A percentile compares a stretch with the other conserved stretches of the same genome.
Evolutionary conservation across 2,888 invertebrate species (phyloP).

Genomic region (Falcaria lacertinaria): DNA sequence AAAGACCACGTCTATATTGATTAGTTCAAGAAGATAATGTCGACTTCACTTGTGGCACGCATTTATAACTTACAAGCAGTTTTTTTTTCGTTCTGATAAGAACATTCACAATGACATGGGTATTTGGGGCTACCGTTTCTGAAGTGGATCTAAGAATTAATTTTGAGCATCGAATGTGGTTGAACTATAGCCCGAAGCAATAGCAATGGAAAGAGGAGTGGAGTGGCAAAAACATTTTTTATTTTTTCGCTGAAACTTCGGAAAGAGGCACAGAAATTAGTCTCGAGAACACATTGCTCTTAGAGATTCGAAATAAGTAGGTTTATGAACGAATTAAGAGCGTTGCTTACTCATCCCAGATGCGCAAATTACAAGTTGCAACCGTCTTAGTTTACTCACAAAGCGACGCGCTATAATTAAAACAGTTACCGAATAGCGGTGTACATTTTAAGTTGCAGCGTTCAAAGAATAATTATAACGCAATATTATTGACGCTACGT

Average conservation of each 20-base stretch:
- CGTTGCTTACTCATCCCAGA: constrained; percentile 52
- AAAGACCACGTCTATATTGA: too few relatives aligned
- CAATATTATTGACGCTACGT: too few relatives aligned
- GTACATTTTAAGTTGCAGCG: constrained; percentile 16
- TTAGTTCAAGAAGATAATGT: too few relatives aligned
- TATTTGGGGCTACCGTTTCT: too few relatives aligned
- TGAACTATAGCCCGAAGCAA: neutral
- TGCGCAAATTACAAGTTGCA: constrained; percentile 41
- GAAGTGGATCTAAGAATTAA: too few relatives aligned
- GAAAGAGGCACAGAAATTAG: constrained; percentile 9
- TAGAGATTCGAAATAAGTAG: constrained; percentile 42
- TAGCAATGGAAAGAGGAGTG: neutral
- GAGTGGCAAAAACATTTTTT: neutral
- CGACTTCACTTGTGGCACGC: too few relatives aligned
- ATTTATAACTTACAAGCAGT: too few relatives aligned
- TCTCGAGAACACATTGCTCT: constrained; percentile 26
- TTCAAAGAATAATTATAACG: too few relatives aligned
- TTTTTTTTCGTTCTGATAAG: too few relatives aligned
- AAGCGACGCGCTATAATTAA: constrained; percentile 51
- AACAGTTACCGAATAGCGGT: constrained; percentile 26
- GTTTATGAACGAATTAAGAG: constrained; percentile 33
- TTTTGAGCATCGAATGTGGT: neutral
- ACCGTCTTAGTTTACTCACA: constrained; percentile 37
- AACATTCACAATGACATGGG: too few relatives aligned
- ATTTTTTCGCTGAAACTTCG: neutral